Percentiles rank a stretch among this genome's conserved stretches.
Conservation (phyloP, 2,888 invertebrate genomes). For the Nephrotoma flavescens region DNA sequence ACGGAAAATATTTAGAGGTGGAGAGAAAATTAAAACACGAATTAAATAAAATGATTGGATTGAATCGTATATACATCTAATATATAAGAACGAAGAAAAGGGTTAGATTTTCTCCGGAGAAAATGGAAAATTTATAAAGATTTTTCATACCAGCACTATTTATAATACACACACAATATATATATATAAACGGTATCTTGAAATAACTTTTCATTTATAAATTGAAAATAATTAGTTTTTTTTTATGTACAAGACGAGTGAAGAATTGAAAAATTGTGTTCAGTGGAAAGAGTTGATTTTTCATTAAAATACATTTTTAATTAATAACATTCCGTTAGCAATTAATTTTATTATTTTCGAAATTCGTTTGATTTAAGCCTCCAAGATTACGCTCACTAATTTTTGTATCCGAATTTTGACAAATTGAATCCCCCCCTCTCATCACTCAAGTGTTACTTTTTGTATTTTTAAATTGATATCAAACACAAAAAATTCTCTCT, state of each 20-base stretch:
- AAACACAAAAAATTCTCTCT: neutral
- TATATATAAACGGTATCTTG: neutral
- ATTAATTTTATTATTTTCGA: neutral
- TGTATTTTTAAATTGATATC: neutral
- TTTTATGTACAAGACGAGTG: neutral
- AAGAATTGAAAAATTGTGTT: neutral
- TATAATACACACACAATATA: neutral
- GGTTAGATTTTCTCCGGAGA: neutral
- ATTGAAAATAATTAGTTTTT: neutral
- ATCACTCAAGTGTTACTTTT: neutral
- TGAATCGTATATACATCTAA: neutral
- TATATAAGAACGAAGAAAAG: neutral
- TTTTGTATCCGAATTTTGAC: neutral
- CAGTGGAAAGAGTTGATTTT: neutral
- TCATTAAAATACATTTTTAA: neutral
- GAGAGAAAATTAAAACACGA: neutral
- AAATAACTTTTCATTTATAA: neutral
- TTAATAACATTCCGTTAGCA: neutral
- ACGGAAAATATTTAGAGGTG: neutral
- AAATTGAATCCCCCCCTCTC: neutral
- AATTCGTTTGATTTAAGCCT: neutral
- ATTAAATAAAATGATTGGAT: neutral
- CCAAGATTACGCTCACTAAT: neutral
- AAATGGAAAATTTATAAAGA: neutral
- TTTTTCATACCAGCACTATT: neutral